Evolutionary conservation across 2,113 vertebrate genomes (phyloP).

Genomic region (Desmodus rotundus): DNA sequence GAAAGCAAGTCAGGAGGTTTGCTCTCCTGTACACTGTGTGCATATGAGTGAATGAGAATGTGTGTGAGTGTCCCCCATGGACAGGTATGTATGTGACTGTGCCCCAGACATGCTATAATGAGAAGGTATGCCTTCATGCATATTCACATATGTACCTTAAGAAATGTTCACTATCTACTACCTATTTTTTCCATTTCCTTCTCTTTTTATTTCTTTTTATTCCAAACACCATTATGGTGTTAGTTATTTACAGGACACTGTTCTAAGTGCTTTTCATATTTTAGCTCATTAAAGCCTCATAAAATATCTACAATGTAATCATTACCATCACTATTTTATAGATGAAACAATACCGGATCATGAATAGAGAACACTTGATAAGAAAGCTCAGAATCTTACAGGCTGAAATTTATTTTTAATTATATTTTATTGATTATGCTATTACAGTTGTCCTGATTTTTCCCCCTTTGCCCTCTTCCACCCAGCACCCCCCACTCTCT

Average conservation of each 20-base stretch:
- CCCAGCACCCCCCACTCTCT: too few relatives aligned
- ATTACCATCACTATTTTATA: slow-evolving; percentile 12
- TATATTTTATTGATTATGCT: too few relatives aligned
- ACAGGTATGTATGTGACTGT: background rate
- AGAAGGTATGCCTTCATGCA: background rate
- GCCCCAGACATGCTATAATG: background rate
- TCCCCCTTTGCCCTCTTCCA: too few relatives aligned
- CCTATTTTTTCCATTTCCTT: background rate
- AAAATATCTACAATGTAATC: slow-evolving; percentile 20
- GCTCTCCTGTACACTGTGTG: background rate
- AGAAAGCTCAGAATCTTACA: background rate
- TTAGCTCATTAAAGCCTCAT: slow-evolving; percentile 29
- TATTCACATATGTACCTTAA: background rate
- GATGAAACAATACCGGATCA: background rate
- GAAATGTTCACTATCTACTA: background rate
- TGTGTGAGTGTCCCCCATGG: background rate
- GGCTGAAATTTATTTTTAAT: background rate
- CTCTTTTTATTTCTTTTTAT: background rate
- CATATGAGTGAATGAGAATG: background rate
- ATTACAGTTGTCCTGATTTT: too few relatives aligned
- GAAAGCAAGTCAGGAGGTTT: slow-evolving; percentile 46
- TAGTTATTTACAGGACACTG: background rate
- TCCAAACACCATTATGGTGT: background rate
- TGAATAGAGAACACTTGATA: background rate
- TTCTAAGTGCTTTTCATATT: slow-evolving; percentile 23